A percentile compares a stretch with the other conserved stretches of the same genome.
Conservation (phyloP, 2,888 invertebrate species). For the Chaetoderma sp. region DNA sequence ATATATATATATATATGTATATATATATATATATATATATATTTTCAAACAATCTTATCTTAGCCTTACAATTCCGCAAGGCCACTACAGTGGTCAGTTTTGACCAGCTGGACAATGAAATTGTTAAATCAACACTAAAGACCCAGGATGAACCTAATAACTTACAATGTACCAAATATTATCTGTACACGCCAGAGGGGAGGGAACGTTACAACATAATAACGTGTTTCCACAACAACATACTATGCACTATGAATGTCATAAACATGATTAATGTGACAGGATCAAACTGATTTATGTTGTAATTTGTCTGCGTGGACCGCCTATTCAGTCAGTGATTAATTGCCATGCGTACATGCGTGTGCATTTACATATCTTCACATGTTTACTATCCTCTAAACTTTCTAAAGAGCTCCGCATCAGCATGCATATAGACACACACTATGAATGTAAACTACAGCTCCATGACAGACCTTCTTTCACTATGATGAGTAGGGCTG, state of each 20-base stretch:
- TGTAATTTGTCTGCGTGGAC: neutral
- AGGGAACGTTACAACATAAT: no score
- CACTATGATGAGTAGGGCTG: no score
- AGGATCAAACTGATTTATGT: neutral
- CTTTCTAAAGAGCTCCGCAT: no score
- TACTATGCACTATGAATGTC: neutral
- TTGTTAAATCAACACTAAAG: no score
- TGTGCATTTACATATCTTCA: neutral
- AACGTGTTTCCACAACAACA: neutral
- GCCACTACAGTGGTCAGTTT: neutral
- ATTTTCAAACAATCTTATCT: neutral
- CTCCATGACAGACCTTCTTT: no score
- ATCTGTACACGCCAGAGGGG: no score
- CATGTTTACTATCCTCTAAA: no score
- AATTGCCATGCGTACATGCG: neutral
- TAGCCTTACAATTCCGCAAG: neutral
- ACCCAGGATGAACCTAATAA: no score
- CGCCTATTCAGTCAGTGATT: neutral
- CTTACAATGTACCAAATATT: no score
- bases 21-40: constrained; percentile 1
- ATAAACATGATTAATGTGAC: neutral
- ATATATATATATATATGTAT: neutral
- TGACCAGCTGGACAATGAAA: neutral
- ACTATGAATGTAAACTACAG: no score
- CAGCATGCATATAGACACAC: no score